Percentiles rank a stretch among this genome's conserved stretches.
Conservation (phyloP, 2,797 vertebrate species). For the Smutsia gigantea region DNA sequence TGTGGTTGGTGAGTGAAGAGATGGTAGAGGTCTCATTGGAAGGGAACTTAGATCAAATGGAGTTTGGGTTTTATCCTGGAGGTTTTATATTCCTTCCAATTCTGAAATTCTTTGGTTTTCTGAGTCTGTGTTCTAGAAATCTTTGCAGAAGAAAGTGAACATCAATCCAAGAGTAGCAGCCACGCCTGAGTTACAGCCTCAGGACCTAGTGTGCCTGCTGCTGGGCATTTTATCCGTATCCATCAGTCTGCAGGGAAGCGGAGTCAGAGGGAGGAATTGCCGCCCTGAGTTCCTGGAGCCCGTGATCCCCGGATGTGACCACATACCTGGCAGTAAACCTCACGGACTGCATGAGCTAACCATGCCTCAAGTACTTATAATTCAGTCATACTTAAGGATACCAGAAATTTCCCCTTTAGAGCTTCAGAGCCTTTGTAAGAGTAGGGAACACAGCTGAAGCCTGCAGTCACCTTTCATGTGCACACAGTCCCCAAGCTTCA, state of each 20-base stretch:
- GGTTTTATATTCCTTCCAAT: neutral
- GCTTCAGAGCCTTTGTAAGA: neutral
- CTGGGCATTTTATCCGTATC: constrained; percentile 37
- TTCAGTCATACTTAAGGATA: neutral
- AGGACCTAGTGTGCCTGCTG: neutral
- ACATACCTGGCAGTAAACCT: neutral
- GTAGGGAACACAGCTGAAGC: neutral
- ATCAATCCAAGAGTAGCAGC: neutral
- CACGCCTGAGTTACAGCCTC: constrained; percentile 19
- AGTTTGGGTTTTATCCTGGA: neutral
- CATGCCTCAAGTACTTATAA: neutral
- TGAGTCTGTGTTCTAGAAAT: neutral
- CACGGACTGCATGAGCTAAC: neutral
- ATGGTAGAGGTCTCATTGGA: neutral
- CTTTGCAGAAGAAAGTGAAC: neutral
- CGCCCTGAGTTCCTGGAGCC: neutral
- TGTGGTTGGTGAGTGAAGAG: neutral
- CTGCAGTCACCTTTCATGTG: neutral
- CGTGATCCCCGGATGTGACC: neutral
- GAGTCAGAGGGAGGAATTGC: constrained; percentile 10
- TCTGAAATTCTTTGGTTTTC: neutral
- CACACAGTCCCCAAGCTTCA: neutral
- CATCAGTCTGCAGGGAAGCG: constrained; percentile 17
- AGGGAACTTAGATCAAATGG: neutral
- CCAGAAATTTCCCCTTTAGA: neutral